phyloP scores from a whole-genome alignment of 2,888 invertebrate species.

The Dynastes tityus region DNA sequence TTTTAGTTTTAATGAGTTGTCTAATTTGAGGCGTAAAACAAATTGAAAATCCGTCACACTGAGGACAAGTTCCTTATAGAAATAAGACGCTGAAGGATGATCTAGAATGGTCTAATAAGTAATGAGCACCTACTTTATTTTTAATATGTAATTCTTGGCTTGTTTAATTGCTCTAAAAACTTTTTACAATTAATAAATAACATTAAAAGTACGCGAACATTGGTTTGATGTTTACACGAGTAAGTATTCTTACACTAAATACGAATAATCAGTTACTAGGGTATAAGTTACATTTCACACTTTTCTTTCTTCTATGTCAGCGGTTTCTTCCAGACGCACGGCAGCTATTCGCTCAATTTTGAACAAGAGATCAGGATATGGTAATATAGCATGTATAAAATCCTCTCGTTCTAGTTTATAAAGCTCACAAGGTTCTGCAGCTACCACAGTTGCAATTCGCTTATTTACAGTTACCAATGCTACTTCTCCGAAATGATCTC shows the following conservation, averaged over 20 bases:
- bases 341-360: constrained; percentile 71
- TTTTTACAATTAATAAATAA: not conserved
- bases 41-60: too few relatives aligned
- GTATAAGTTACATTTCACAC: not conserved
- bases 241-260: constrained; percentile 16
- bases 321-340: constrained; percentile 71
- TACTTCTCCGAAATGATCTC: constrained; percentile 73
- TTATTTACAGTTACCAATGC: constrained; percentile 66
- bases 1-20: too few relatives aligned
- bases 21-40: too few relatives aligned
- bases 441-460: constrained; percentile 68
- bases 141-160: too few relatives aligned
- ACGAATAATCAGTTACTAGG: not conserved
- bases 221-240: constrained; percentile 8
- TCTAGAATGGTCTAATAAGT: too few relatives aligned
- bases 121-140: too few relatives aligned
- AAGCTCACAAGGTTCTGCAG: constrained; percentile 69
- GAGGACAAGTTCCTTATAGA: too few relatives aligned
- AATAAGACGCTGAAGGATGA: too few relatives aligned
- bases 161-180: too few relatives aligned
- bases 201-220: not conserved
- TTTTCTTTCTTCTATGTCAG: constrained; percentile 68
- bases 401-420: constrained; percentile 68
- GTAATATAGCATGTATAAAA: constrained; percentile 68
- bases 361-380: constrained; percentile 70